Base-by-base conservation (phyloP, 1,140 invertebrate species). In the Ooceraea biroi region DNA sequence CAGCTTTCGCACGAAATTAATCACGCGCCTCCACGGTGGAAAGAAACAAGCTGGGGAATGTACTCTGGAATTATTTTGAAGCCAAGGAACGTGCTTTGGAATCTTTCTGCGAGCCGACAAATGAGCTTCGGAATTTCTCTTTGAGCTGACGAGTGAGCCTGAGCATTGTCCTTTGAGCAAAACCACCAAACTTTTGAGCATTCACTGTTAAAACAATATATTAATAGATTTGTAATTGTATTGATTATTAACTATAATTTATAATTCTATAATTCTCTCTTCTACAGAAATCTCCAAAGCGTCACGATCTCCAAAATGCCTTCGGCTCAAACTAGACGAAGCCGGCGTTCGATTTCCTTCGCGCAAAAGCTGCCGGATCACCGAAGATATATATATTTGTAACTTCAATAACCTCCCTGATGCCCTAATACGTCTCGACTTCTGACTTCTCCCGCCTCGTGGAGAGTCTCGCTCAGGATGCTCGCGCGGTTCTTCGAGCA, bases 331-430 rank as follows among this genome's bases (percentile, higher is more conserved):
- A 22, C 17, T 12, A 68, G 17, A 11, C 14, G n/a, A 73, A 1
- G 41, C 5, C 14, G 58, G 7, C 50, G 41, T 12, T 25, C 44
- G 61, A 30, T 71, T 44, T 57, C 12, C 17, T 66, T 66, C 50
- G 22, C 46, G 48, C 17, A 82, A 68, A 46, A n/a, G 7, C 12
- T 5, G 36, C 8, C n/a, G 14, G 1, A 41, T 66, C 27, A 12
- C 50, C 25, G 7, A 48, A 4, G 27, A 76, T 48, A 76, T 65
- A 25, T 65, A 77, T 65, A 19, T 65, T 0, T 77, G 27, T 4
- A 27, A 69, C 69, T 17, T 41, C 57, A 58, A 80, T 69, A 68
- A 68, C 46, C 69, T 69, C 65, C 50, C 76, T 71, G 76, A 71
- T 46, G 36, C 66, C 8, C 22, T 71, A 78, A 17, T 78, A 71